Percentiles rank a stretch among this genome's conserved stretches.
phyloP scores from a whole-genome alignment of 2,888 invertebrate genomes.

The Proisotoma minuta region DNA sequence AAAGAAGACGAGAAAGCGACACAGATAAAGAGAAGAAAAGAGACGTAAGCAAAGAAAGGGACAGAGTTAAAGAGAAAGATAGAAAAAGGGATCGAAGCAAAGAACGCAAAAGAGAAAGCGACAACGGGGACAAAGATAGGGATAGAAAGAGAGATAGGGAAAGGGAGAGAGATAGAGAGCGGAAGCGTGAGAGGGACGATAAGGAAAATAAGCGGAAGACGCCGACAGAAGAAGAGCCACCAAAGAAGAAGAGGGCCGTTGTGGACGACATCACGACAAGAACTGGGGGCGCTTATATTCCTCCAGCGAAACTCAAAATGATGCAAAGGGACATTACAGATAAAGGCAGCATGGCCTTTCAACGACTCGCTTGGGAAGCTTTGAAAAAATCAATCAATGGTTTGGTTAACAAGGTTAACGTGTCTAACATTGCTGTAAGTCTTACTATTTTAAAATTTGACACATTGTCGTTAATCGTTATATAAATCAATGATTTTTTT shows the following conservation, averaged over 20 bases:
- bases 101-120: neutral
- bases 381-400: constrained; percentile 98
- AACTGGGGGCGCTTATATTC: constrained; percentile 93
- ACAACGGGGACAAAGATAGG: neutral
- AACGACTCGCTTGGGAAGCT: constrained; percentile 97
- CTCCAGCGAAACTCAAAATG: constrained; percentile 88
- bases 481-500: neutral
- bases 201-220: constrained; percentile 42
- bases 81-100: constrained; percentile 13
- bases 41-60: constrained; percentile 3
- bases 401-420: constrained; percentile 95
- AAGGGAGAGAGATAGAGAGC: constrained; percentile 41
- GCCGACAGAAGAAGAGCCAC: constrained; percentile 50
- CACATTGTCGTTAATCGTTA: neutral
- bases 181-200: neutral
- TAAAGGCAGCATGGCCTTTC: constrained; percentile 86
- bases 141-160: constrained; percentile 31
- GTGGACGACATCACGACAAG: constrained; percentile 71
- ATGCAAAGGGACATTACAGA: constrained; percentile 96
- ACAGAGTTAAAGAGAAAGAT: constrained; percentile 9
- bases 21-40: neutral
- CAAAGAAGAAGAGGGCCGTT: constrained; percentile 51
- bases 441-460: neutral
- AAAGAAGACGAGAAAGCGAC: neutral
- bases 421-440: constrained; percentile 72